A percentile compares a stretch with the other conserved stretches of the same genome.
These are phyloP conservation scores for human (Homo sapiens) DNA, from an alignment of 2,113 vertebrate genomes.

Conservation along the genomic window GRCh38 chr6:120002501-120003000, in stretches of 20 bases:
- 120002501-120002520: background rate
- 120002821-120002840: background rate
- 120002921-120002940: background rate
- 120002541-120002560: background rate
- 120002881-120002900: background rate
- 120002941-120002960: rapidly evolving
- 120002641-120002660: background rate
- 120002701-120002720: background rate
- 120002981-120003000: background rate
- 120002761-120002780: background rate
- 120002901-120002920: background rate
- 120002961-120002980: background rate
- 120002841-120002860: background rate
- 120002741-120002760: too few relatives aligned
- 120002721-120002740: background rate
- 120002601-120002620: background rate
- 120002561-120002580: background rate
- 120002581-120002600: background rate
- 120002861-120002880: background rate
- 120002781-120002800: background rate
- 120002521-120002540: background rate
- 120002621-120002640: background rate
- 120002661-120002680: background rate
- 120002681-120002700: too few relatives aligned
- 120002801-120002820: background rate